A percentile compares a stretch with the other conserved stretches of the same genome.
Evolutionary conservation across 2,113 vertebrate species (phyloP).

Genomic region (Pandion haliaetus): DNA sequence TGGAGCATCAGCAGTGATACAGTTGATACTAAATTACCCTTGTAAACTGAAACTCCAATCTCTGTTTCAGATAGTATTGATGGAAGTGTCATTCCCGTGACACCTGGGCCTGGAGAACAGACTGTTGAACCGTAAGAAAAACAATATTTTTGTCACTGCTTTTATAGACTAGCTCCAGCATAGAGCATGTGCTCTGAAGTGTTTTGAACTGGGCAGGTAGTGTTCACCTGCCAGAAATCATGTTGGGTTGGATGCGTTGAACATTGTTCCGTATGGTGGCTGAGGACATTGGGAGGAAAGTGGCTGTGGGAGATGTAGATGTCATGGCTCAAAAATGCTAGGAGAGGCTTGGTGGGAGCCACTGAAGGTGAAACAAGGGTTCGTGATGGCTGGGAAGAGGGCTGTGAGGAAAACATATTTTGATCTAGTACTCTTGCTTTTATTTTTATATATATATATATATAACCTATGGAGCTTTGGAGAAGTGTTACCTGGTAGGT

Average conservation of each 20-base stretch:
- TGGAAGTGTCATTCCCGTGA: conserved; percentile 70
- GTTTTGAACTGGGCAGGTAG: not conserved
- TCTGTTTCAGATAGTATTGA: conserved; percentile 79
- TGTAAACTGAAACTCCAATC: not conserved
- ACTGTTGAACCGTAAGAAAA: conserved; percentile 87
- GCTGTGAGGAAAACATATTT: fast-evolving
- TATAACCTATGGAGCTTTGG: not conserved
- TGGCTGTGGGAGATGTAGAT: not conserved
- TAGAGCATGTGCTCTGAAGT: not conserved
- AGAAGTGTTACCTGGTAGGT: not conserved
- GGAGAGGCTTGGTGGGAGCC: not conserved
- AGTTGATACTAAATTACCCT: not conserved
- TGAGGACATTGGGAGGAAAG: not conserved
- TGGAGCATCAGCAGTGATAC: not conserved
- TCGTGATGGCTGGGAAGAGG: not conserved
- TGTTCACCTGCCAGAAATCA: not conserved
- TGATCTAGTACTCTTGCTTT: not conserved
- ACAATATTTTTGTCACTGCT: not conserved
- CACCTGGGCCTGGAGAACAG: conserved; percentile 78
- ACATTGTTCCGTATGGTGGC: not conserved
- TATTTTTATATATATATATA: too few relatives aligned
- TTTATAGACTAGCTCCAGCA: not conserved
- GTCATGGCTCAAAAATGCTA: not conserved
- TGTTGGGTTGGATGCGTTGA: not conserved
- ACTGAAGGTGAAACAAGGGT: not conserved